Percentiles rank a stretch among this genome's conserved stretches.
Conservation (phyloP, 2,888 invertebrate genomes). For the Sphaerophoria rueppellii region DNA sequence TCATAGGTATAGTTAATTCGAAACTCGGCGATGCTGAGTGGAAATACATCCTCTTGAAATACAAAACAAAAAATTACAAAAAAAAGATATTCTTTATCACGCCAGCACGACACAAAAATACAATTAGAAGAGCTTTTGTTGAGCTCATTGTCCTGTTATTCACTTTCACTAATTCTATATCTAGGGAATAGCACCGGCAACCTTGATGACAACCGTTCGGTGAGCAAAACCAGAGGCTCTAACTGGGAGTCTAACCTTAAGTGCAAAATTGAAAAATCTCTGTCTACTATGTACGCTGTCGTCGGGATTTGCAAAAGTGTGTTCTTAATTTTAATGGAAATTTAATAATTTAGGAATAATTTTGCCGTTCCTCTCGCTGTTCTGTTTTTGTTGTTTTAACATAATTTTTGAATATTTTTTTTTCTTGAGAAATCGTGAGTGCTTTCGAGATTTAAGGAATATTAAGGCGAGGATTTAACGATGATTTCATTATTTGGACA, state of each 20-base stretch:
- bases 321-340: constrained; percentile 30
- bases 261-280: constrained; percentile 3
- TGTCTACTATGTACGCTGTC: neutral
- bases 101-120: constrained; percentile 38
- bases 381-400: neutral
- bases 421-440: neutral
- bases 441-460: neutral
- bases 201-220: neutral
- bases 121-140: constrained; percentile 43
- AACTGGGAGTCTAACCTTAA: constrained; percentile 7
- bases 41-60: neutral
- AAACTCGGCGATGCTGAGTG: neutral
- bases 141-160: constrained; percentile 26
- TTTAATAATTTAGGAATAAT: constrained; percentile 27
- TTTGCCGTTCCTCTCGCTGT: neutral
- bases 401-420: constrained; percentile 18
- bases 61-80: neutral
- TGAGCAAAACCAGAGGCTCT: constrained; percentile 7
- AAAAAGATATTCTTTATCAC: constrained; percentile 27
- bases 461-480: no score
- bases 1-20: constrained; percentile 17
- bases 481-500: no score
- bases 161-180: constrained; percentile 32
- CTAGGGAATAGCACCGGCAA: neutral
- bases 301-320: constrained; percentile 4